Evolutionary conservation across 2,888 invertebrate genomes (phyloP), one percentile per base, ranked within the genome.

Genomic region (Nesidiocoris tenuis): DNA sequence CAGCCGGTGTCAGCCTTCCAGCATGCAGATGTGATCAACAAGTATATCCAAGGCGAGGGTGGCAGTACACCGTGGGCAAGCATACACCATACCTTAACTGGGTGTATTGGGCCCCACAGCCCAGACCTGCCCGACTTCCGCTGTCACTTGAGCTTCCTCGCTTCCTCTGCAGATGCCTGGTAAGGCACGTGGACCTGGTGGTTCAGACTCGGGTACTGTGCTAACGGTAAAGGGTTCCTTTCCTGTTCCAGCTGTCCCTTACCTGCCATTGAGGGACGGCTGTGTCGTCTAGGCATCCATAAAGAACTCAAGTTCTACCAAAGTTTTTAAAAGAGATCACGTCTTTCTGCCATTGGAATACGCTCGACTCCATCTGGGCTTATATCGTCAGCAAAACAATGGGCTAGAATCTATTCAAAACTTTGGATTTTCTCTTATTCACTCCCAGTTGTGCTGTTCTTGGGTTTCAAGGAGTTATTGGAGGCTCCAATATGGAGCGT

Each of bases 21-120:
- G n/a, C 59, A 59, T 59, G 59, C 59, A 59, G 59, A 59, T 59
- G 59, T 59, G 59, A 59, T 59, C 59, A 59, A 59, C 59, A 59
- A 59, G 59, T 59, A 59, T 19, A 19, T 59, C 59, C 39, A 39
- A 39, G 39, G 12, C 39, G 39, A 39, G 39, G 39, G 39, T 39
- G 39, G 39, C 12, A 9, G 59, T 5, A 59, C n/a, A 5, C 59
- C 59, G 59, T 9, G 19, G 59, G 59, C 59, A 3, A 39, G 39
- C 39, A 12, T n/a, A 39, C 5, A 12, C 39, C 39, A 12, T 39
- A 39, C 12, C 12, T 39, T 39, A 7, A 39, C 39, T 3, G 39
- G 5, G 39, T 12, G 3, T 39, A 39, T 7, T 7, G 39, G 39
- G 3, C 5, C 39, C 39, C 39, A 39, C 39, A 7, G 12, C 39